Percentiles rank a stretch among this genome's conserved stretches.
These are phyloP conservation scores for Amblyjoppa proteus DNA, from an alignment of 2,888 invertebrate species.

Conservation along the genomic window DNA sequence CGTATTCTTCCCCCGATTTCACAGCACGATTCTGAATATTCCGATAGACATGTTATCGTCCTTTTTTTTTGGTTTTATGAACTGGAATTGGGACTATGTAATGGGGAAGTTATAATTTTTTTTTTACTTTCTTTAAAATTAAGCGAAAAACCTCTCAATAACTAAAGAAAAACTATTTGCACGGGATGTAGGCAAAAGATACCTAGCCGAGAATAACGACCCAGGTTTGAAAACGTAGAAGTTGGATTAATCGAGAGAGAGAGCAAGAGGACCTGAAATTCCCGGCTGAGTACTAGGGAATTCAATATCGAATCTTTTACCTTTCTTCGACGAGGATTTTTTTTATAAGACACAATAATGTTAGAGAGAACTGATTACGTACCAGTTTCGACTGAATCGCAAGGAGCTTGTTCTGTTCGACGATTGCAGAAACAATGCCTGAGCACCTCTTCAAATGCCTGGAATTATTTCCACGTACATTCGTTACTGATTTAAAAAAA, in stretches of 20 bases:
- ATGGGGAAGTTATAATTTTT: constrained; percentile 19
- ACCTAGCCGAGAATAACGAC: constrained; percentile 76
- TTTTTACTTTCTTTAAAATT: background rate
- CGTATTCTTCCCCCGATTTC: constrained; percentile 17
- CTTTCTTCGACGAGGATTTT: constrained; percentile 40
- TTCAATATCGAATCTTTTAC: constrained; percentile 15
- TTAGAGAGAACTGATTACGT: constrained; percentile 15
- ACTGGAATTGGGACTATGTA: constrained; percentile 21
- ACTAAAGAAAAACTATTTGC: constrained; percentile 63
- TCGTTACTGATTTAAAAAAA: background rate
- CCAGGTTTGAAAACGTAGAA: constrained; percentile 78
- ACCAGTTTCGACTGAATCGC: constrained; percentile 42
- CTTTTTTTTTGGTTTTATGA: background rate
- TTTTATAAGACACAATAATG: background rate
- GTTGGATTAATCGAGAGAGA: constrained; percentile 45
- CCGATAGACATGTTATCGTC: background rate
- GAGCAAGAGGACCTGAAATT: constrained; percentile 50
- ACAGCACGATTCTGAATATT: constrained; percentile 14
- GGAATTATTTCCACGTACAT: constrained; percentile 5
- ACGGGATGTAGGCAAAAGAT: constrained; percentile 80
- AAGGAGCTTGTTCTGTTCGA: constrained; percentile 24
- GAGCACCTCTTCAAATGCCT: background rate
- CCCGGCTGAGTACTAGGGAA: constrained; percentile 28
- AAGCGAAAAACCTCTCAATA: constrained; percentile 10
- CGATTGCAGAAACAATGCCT: background rate